Percentiles rank a stretch among this genome's conserved stretches.
Conservation (phyloP, 2,888 invertebrate genomes). For the Hirtodrosophila alboralis region DNA sequence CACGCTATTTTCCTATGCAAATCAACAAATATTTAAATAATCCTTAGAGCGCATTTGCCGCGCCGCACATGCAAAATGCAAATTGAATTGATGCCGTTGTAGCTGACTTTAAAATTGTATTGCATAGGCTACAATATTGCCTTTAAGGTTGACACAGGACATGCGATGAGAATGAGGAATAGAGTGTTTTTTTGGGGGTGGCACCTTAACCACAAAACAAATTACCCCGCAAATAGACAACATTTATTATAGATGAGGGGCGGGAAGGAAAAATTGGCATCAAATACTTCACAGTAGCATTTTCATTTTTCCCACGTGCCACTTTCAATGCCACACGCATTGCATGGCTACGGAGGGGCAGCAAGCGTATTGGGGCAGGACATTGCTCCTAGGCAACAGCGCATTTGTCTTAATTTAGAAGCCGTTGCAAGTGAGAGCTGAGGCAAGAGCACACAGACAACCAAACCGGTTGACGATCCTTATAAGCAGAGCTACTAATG, state of each 20-base stretch:
- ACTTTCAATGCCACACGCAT: slow-evolving; percentile 19
- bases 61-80: slow-evolving; percentile 50
- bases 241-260: slow-evolving; percentile 53
- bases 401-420: slow-evolving; percentile 73
- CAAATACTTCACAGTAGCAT: slow-evolving; percentile 65
- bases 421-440: slow-evolving; percentile 39
- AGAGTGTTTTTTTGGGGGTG: not conserved
- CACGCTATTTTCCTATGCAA: slow-evolving; percentile 32
- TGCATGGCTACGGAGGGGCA: too few relatives aligned
- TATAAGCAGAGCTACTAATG: slow-evolving; percentile 57
- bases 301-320: slow-evolving; percentile 57
- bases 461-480: slow-evolving; percentile 51
- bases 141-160: slow-evolving; percentile 9
- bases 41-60: slow-evolving; percentile 36
- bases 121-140: not conserved
- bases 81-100: slow-evolving; percentile 51
- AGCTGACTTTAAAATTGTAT: slow-evolving; percentile 20
- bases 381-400: slow-evolving; percentile 19
- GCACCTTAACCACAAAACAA: slow-evolving; percentile 55
- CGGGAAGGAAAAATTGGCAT: slow-evolving; percentile 59
- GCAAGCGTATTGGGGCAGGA: not conserved
- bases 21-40: slow-evolving; percentile 62
- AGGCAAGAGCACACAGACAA: slow-evolving; percentile 24
- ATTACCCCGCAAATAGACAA: slow-evolving; percentile 64
- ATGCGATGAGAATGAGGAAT: not conserved